These are phyloP conservation scores for Sarcophilus harrisii DNA, from an alignment of 2,797 vertebrate genomes.

Conservation along the genomic window DNA sequence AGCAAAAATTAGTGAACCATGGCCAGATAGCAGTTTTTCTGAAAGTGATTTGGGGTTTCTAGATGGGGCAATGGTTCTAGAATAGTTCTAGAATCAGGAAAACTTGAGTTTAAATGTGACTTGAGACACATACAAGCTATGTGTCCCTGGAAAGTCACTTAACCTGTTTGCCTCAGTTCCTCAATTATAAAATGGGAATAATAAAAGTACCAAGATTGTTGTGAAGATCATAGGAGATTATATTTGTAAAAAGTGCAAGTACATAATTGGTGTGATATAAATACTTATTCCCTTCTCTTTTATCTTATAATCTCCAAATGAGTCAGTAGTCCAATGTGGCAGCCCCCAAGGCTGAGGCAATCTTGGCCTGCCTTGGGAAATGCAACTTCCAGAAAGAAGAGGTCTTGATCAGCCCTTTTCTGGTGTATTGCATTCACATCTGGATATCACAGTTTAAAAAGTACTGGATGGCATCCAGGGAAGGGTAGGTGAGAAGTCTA, in stretches of 20 bases:
- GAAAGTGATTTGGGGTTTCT: neutral
- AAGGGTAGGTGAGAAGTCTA: neutral
- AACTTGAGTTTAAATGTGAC: neutral
- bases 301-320: neutral
- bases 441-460: neutral
- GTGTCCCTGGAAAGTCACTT: neutral
- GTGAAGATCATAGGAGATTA: neutral
- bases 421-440: neutral
- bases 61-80: neutral
- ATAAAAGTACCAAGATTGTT: neutral
- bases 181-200: neutral
- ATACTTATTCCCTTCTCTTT: neutral
- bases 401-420: neutral
- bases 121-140: neutral
- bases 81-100: neutral
- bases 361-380: neutral
- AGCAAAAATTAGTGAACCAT: neutral
- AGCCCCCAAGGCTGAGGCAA: neutral
- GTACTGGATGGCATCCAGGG: neutral
- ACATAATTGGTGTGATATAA: rapidly evolving
- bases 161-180: neutral
- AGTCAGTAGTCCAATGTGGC: neutral
- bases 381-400: neutral
- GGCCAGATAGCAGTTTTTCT: neutral
- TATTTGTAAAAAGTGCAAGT: neutral